phyloP scores from a whole-genome alignment of 2,113 vertebrate genomes.

The Puntigrus tetrazona region DNA sequence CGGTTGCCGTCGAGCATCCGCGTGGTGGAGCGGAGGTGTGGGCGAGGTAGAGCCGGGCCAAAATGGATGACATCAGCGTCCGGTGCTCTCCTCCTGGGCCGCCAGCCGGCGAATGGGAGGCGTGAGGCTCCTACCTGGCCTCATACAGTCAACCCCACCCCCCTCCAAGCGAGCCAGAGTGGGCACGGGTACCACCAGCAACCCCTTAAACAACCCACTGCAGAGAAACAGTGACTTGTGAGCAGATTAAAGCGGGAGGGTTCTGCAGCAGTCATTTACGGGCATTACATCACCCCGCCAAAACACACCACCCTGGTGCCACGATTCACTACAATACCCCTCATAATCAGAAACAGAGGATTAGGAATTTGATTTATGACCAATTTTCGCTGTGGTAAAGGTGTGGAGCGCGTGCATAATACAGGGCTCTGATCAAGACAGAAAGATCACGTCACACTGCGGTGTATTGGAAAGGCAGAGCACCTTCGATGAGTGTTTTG shows the following conservation, averaged over 20 bases:
- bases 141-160: conserved; percentile 37
- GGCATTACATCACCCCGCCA: conserved; percentile 52
- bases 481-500: conserved; percentile 19
- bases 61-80: conserved; percentile 48
- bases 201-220: conserved; percentile 61
- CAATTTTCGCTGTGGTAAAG: conserved; percentile 21
- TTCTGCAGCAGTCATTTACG: conserved; percentile 51
- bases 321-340: conserved; percentile 26
- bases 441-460: conserved; percentile 60
- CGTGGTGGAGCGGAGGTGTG: conserved; percentile 7
- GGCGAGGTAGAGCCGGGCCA: conserved; percentile 21
- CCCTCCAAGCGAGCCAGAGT: conserved; percentile 58
- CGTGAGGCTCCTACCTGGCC: conserved; percentile 26
- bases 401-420: conserved; percentile 14
- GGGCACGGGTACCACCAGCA: conserved; percentile 55
- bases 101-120: conserved; percentile 38
- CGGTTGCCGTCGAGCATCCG: background rate
- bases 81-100: conserved; percentile 36
- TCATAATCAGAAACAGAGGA: conserved; percentile 42
- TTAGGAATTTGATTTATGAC: conserved; percentile 30
- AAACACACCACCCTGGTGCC: conserved; percentile 8
- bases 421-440: conserved; percentile 32
- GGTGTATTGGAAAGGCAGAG: conserved; percentile 28
- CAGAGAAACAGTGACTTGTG: conserved; percentile 54
- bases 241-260: conserved; percentile 60